These are phyloP conservation scores for Drosophila cognata DNA, from an alignment of 2,888 invertebrate genomes.

Conservation along the genomic window DNA sequence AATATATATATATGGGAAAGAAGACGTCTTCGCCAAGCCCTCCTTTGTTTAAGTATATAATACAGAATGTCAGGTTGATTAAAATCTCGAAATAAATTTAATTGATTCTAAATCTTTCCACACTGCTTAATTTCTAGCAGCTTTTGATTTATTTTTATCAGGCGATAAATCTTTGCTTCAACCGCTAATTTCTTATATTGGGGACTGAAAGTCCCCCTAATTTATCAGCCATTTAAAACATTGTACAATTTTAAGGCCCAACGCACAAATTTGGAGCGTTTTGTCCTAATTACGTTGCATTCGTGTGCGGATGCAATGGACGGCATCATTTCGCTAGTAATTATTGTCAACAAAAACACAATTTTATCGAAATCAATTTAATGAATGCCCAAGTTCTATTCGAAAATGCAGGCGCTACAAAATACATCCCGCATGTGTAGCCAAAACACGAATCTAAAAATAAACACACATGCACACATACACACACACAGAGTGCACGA, in stretches of 20 bases:
- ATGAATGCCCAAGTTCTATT: slow-evolving; percentile 57
- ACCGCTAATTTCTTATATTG: neutral
- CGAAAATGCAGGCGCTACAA: slow-evolving; percentile 51
- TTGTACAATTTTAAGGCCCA: slow-evolving; percentile 21
- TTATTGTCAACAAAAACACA: slow-evolving; percentile 64
- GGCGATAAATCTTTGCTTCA: neutral
- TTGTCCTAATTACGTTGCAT: slow-evolving; percentile 56
- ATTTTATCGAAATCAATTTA: slow-evolving; percentile 77
- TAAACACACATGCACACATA: slow-evolving; percentile 35
- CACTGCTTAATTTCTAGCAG: neutral
- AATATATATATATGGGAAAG: neutral
- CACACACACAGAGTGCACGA: neutral
- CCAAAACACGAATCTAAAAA: slow-evolving; percentile 55
- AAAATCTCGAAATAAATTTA: neutral
- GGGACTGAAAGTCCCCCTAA: neutral
- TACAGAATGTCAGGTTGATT: neutral
- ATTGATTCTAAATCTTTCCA: slow-evolving; percentile 5
- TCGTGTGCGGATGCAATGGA: slow-evolving; percentile 25
- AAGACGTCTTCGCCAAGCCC: neutral
- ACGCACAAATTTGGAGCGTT: slow-evolving; percentile 41
- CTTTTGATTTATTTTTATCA: slow-evolving; percentile 7
- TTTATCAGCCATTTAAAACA: slow-evolving; percentile 36
- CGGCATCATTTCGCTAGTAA: slow-evolving; percentile 44
- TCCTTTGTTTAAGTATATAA: neutral
- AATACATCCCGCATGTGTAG: slow-evolving; percentile 60